Evolutionary conservation across 64 coral and sea anemone genomes (phyloP), one percentile per base, ranked within the genome.

Genomic region (Porites australiensis): DNA sequence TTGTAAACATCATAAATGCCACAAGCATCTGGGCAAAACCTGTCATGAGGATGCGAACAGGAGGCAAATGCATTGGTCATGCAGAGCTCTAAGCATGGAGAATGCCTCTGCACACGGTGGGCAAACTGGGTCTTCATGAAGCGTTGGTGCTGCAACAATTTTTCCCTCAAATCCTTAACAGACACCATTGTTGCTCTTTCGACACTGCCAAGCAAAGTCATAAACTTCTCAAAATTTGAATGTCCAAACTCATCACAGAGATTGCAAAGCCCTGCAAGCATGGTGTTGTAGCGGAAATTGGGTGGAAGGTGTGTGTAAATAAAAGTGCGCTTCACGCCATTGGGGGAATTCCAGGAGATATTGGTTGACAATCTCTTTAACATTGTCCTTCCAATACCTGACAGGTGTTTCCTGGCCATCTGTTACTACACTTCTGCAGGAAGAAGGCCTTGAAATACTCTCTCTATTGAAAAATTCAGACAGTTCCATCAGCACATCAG

Each of bases 381-480:
- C 18, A 5, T 57, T 77, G 47, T 78, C 88, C 47, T 78, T 74
- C 58, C 74, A 69, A 37, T 88, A 88, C 8, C 68, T 12, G 4
- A 88, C 86, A 37, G 87, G 71, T 75, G 73, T 89, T 89, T 89
- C 73, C 60, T 89, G 8, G 21, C 69, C 20, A 77, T 77, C 11
- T 3, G 57, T 61, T 71, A 88, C 7, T 16, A 88, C 86, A 68
- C 88, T 90, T 60, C 75, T 60, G 43, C 88, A 90, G 1, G 75
- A 77, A 50, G 59, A 89, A 77, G 88, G 63, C 14, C 75, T 44
- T 49, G 63, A 64, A 58, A 79, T 51, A 69, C 77, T 65, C 19
- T 90, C 75, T 12, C 49, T 61, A 44, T 90, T 10, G 2, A 79
- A 51, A 37, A 68, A 90, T 44, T 89, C 75, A 21, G 77, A 89